A percentile compares a stretch with the other conserved stretches of the same genome.
Conservation (phyloP, 1,140 invertebrate species). For the Oppia nitens region DNA sequence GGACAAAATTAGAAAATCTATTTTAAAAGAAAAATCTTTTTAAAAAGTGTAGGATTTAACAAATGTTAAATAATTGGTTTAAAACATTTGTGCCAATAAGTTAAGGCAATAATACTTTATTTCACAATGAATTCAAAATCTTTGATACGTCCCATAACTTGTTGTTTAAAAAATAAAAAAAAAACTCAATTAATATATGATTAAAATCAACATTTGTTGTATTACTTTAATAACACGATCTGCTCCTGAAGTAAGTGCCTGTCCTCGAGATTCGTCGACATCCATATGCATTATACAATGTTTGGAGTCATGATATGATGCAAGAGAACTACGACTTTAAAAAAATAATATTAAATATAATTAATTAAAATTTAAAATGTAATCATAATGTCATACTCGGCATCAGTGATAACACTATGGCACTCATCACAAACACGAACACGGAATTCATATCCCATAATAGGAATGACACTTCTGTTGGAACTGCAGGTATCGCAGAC, state of each 20-base stretch:
- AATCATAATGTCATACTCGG: slow-evolving; percentile 36
- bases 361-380: background rate
- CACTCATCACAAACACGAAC: slow-evolving; percentile 89
- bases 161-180: background rate
- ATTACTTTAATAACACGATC: slow-evolving; percentile 79
- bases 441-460: slow-evolving; percentile 95
- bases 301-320: slow-evolving; percentile 85
- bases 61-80: background rate
- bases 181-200: background rate
- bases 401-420: slow-evolving; percentile 56
- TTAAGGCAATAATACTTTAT: background rate
- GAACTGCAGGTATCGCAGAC: slow-evolving; percentile 81
- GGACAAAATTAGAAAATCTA: background rate
- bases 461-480: slow-evolving; percentile 67
- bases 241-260: slow-evolving; percentile 77
- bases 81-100: background rate
- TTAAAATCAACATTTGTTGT: background rate
- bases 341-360: slow-evolving; percentile 7
- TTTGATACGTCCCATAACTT: slow-evolving; percentile 30
- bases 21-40: background rate
- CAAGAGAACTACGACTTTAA: slow-evolving; percentile 65
- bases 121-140: slow-evolving; percentile 17
- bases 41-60: background rate
- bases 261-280: slow-evolving; percentile 65
- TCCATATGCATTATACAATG: slow-evolving; percentile 74